Base-by-base conservation (phyloP, 2,797 vertebrate species). In the Taenioides sp. region DNA sequence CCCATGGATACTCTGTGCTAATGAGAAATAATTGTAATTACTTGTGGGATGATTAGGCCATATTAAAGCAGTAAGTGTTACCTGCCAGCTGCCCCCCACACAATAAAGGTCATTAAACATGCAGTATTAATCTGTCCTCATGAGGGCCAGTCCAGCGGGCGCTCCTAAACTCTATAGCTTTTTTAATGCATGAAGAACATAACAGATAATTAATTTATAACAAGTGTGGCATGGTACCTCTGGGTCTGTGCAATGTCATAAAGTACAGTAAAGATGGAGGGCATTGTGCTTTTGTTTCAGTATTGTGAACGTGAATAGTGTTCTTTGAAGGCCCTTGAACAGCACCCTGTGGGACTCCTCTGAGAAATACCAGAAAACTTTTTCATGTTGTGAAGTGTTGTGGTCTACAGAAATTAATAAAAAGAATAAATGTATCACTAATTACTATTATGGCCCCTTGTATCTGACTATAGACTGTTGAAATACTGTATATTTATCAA, bases 91-190 rank as follows among this genome's bases (percentile, higher is more conserved):
- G 76, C 43, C 76, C 57, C 71, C 63, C 58, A 62, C 71, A 82
- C 80, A 85, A 72, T 80, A 74, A 76, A 87, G 84, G 83, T 86
- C 86, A 84, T 87, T 85, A 82, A 65, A 78, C 73, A 70, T 65
- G 73, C 77, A 68, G 66, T 72, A 86, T 84, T 89, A 86, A 86
- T 86, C 80, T 78, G 73, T 76, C 72, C 79, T 76, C 75, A n/a
- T 7, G 74, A 81, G 73, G 69, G 72, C 71, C 43, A 57, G 63
- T 69, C n/a, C 50, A 75, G 60, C 64, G 70, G 61, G 76, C 68
- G 82, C 76, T 75, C 70, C 72, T 69, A 80, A 83, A 78, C 73
- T 65, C 67, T 27, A 68, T 73, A 85, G 71, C 65, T 52, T 31
- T 62, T 7, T 67, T 47, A 74, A 84, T 67, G 74, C 34, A 70